These are phyloP conservation scores for Baccha elongata DNA, from an alignment of 2,888 invertebrate genomes.

Conservation along the genomic window DNA sequence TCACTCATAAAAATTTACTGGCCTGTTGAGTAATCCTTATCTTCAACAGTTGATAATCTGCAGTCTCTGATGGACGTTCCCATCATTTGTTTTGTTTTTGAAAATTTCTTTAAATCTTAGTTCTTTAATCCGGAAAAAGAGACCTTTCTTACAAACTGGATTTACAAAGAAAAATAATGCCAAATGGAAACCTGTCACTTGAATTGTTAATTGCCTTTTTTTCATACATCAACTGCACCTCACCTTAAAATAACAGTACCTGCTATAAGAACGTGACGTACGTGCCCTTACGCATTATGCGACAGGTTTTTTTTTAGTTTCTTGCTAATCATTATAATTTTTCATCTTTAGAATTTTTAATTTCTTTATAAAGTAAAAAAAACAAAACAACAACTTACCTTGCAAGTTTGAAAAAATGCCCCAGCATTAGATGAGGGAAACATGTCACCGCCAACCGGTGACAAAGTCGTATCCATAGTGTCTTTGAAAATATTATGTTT, in stretches of 20 bases:
- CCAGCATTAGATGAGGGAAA: slow-evolving; percentile 79
- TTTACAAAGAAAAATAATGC: slow-evolving; percentile 24
- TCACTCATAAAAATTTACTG: no score
- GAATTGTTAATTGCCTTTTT: slow-evolving; percentile 61
- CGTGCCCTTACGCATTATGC: slow-evolving; percentile 46
- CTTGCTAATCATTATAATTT: slow-evolving; percentile 20
- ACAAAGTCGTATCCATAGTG: slow-evolving; percentile 49
- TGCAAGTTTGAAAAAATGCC: slow-evolving; percentile 83
- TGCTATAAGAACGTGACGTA: neutral
- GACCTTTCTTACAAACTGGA: slow-evolving; percentile 26
- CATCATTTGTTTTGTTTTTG: neutral
- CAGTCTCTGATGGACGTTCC: neutral
- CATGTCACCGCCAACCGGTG: slow-evolving; percentile 68
- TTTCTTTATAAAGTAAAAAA: neutral
- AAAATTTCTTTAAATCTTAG: neutral
- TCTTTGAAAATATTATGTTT: slow-evolving; percentile 1
- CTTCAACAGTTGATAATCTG: neutral
- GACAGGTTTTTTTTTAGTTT: slow-evolving; percentile 9
- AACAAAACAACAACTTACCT: slow-evolving; percentile 79
- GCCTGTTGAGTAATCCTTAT: neutral
- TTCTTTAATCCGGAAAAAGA: slow-evolving; percentile 16
- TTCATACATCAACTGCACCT: slow-evolving; percentile 17
- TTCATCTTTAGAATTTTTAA: slow-evolving; percentile 10
- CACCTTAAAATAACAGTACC: slow-evolving; percentile 58
- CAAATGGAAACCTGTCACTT: slow-evolving; percentile 50